Percentiles rank a stretch among this genome's conserved stretches.
Conservation (phyloP, 2,797 vertebrate species). For the Scyliorhinus canicula region DNA sequence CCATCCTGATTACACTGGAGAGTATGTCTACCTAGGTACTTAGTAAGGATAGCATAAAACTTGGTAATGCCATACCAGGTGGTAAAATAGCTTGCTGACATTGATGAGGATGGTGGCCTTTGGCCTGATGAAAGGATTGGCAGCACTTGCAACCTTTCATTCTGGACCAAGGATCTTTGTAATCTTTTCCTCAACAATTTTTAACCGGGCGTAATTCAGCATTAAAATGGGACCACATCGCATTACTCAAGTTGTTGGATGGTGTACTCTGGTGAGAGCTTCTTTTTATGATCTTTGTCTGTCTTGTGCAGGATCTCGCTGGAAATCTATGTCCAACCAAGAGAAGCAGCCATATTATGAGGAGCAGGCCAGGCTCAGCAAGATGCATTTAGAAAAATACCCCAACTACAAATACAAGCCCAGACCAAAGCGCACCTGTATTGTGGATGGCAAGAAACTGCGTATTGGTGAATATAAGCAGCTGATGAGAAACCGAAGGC, state of each 20-base stretch:
- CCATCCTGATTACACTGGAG: not conserved
- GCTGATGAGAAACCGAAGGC: constrained; percentile 94
- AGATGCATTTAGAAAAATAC: constrained; percentile 98
- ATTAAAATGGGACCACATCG: not conserved
- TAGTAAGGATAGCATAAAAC: not conserved
- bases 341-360: constrained; percentile 98
- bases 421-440: constrained; percentile 96
- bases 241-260: not conserved
- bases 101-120: too few relatives aligned
- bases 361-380: constrained; percentile 96
- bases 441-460: constrained; percentile 95
- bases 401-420: constrained; percentile 99
- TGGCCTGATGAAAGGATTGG: not conserved
- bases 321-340: constrained; percentile 98
- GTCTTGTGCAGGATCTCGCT: constrained; percentile 75
- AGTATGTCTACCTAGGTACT: not conserved
- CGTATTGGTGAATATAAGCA: constrained; percentile 98
- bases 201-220: not conserved
- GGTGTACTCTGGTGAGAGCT: not conserved
- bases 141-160: not conserved
- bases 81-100: not conserved
- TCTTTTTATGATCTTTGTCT: not conserved
- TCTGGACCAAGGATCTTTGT: constrained; percentile 14
- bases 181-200: not conserved
- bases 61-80: not conserved